Base-by-base conservation (phyloP, 37 sponge, comb jelly and placozoan genomes). In the Tethya wilhelma region DNA sequence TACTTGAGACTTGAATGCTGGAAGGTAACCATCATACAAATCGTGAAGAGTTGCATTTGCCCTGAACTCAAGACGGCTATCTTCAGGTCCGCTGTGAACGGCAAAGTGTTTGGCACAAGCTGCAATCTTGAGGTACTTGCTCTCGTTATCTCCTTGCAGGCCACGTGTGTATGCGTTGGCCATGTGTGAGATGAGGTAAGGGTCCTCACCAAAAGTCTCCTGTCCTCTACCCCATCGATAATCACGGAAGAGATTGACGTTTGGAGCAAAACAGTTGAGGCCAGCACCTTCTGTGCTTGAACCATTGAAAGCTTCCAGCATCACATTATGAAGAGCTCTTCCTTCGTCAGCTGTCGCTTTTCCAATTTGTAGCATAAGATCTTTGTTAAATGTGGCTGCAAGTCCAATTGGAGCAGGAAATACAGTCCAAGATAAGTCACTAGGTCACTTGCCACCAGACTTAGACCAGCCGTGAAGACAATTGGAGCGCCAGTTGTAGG, bases 401-500 rank as follows among this genome's bases (percentile, higher is more conserved):
- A 92, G 85, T 6, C 71, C 77, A 67, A 92, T 92, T 25, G 93
- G 93, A 23, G 89, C 89, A 4, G 93, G 89, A 41, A 92, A 92
- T 0, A 92, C 93, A 38, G 93, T 92, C 93, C 93, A 92, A 2
- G 45, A 44, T 23, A 82, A 46, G 39, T 43, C 84, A 42, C 41
- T 37, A 0, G 56, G 19, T 80, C 84, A 87, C 56, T 78, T 75
- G 0, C 93, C 93, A 20, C 80, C 85, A 30, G 85, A 84, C 1
- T n/a, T 59, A 0, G 89, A 32, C 93, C 93, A 92, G 12, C 93
- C 93, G 58, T 92, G 93, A 5, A 92, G 45, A 30, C 93, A 92
- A 44, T 92, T 92, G 41, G 93, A 92, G 3, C 93, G 29, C 93
- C 93, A 92, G 85, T 92, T 92, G 77, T 92, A 92, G 22, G 31